Evolutionary conservation across 1,140 invertebrate species (phyloP), one percentile per base, ranked within the genome.

Genomic region (Manduca sexta): DNA sequence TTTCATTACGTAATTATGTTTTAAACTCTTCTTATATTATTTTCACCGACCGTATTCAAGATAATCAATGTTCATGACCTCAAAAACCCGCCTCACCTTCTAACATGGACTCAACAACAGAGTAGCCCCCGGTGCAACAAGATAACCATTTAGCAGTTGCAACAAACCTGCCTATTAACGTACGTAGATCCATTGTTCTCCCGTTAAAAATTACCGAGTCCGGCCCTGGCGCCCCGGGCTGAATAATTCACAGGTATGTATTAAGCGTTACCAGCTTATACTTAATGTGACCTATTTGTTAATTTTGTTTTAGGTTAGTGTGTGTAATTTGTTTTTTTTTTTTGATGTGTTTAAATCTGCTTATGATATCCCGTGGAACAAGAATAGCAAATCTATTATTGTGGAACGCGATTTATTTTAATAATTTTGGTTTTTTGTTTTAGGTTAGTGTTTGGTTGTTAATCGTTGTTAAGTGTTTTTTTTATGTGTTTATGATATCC

Each of bases 121-220:
- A 60, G 58, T 62, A 61, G 66, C 69, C 64, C 42, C 56, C 51
- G 54, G 60, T 26, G 73, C 64, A 51, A 52, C 65, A 69, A 80
- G 74, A 80, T 77, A 80, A 74, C 64, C 72, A 75, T 77, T 80
- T 77, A 77, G 61, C 69, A 73, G 73, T 72, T 71, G 66, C 72
- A 71, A 52, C 65, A 67, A 68, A 74, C 68, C 74, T 65, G 69
- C 63, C 71, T 63, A 74, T 77, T 77, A 74, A 21, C 68, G 61
- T 46, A 45, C 44, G 59, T 46, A 65, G 65, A 50, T 54, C 71
- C 63, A 79, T 79, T 79, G 75, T 79, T 79, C 61, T n/a, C 65
- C 67, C 44, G 52, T 54, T 64, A 72, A 79, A 79, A 74, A 75
- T 74, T 69, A 71, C 63, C 45, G 16, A 16, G 26, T 26, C 17